Base-by-base conservation (phyloP, 2,113 vertebrate species). In the Delphinus delphis region DNA sequence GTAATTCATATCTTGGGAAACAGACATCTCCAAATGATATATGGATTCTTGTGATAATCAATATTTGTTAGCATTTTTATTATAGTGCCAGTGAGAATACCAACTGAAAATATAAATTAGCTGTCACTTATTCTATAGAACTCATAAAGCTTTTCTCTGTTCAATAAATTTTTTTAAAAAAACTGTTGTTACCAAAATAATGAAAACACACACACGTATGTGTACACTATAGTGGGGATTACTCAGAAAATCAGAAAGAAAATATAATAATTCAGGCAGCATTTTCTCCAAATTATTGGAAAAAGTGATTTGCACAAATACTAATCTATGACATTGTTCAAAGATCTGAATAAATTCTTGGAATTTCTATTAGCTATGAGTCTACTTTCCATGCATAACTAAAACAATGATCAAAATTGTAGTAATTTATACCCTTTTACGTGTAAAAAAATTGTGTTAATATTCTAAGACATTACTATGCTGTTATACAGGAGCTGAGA, bases 381-480 rank as follows among this genome's bases (percentile, higher is more conserved):
- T 91, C 96, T 86, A 91, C 80, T 98, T 98, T 98, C 90, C 95
- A 97, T 94, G 90, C 96, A 96, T 98, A 97, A 98, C 82, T 98
- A 65, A 88, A 96, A 86, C 41, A 96, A 95, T 97, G 93, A 98
- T 77, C 76, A 76, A 98, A 98, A 92, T 97, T 98, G 97, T 98
- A 95, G 36, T 91, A 93, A 95, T 96, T 95, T 97, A 97, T 98
- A 88, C 44, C 89, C 6, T 93, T 98, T 83, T 80, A 73, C 96
- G 93, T 97, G 11, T 4, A 94, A 95, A 97, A 97, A 70, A 0
- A 79, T 47, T 97, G 96, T 90, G 96, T 93, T 97, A 93, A 36
- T 74, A 92, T 62, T 88, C 6, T 62, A 92, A 89, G 58, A 55
- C 12, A 97, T 50, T 47, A 15, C 55, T 36, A 3, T 73, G 11